Conservation (phyloP, 2,888 invertebrate species). For the Andrena minutula region DNA sequence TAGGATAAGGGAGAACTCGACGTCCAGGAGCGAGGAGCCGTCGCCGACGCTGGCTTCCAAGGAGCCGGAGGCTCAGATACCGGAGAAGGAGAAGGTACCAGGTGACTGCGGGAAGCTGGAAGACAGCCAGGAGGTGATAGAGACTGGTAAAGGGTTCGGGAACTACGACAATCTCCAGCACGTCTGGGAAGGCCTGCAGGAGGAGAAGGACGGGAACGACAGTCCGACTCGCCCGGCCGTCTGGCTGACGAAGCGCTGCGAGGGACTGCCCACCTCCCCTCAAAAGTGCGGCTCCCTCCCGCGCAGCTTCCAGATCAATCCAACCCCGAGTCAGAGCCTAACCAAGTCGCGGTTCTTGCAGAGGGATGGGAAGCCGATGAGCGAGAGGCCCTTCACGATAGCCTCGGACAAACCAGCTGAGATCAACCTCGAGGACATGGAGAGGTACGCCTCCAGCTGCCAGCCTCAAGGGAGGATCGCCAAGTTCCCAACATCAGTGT, state of each 20-base stretch:
- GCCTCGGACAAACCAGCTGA: conserved; percentile 90
- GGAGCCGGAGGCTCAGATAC: not conserved
- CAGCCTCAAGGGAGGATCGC: conserved; percentile 81
- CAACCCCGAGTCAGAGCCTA: conserved; percentile 86
- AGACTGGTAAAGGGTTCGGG: conserved; percentile 85
- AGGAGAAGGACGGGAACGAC: conserved; percentile 76
- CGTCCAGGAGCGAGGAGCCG: conserved; percentile 62
- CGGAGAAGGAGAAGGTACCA: not conserved
- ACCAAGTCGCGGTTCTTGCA: conserved; percentile 86
- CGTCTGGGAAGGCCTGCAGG: conserved; percentile 80
- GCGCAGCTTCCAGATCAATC: conserved; percentile 90
- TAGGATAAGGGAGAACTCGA: conserved; percentile 78
- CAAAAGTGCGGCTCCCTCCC: conserved; percentile 92
- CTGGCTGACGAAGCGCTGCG: conserved; percentile 90
- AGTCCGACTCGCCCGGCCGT: conserved; percentile 89
- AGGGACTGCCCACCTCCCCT: conserved; percentile 89
- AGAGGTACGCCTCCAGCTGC: conserved; percentile 85
- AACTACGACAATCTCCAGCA: conserved; percentile 88
- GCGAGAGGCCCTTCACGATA: conserved; percentile 90
- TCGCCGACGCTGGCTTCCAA: conserved; percentile 4
- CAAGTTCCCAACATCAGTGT: conserved; percentile 83
- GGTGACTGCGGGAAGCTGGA: conserved; percentile 11
- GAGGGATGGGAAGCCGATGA: conserved; percentile 88
- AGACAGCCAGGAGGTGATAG: not conserved
- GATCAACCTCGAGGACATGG: conserved; percentile 89